phyloP scores from a whole-genome alignment of 2,797 vertebrate genomes.

The Varecia variegata region DNA sequence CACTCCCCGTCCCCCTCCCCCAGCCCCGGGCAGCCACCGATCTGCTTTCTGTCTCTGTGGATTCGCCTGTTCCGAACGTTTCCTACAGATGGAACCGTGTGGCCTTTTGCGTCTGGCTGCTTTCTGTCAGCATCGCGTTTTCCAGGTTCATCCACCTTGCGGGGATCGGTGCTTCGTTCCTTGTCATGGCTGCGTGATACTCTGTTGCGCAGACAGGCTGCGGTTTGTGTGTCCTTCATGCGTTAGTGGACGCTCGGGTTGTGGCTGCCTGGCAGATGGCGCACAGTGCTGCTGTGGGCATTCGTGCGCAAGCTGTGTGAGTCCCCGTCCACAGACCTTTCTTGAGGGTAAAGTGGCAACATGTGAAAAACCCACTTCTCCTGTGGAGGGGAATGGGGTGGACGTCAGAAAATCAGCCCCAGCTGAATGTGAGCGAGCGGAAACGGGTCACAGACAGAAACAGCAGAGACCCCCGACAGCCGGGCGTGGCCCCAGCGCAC shows the following conservation, averaged over 20 bases:
- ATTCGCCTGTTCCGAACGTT: accelerated
- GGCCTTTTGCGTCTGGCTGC: not conserved
- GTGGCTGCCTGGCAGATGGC: accelerated
- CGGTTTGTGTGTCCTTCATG: accelerated
- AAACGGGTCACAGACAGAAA: not conserved
- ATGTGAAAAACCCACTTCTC: not conserved
- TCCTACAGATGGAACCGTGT: too few relatives aligned
- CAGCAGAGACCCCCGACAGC: not conserved
- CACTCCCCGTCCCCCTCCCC: accelerated
- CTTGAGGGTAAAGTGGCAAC: too few relatives aligned
- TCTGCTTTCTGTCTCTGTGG: not conserved
- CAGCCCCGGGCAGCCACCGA: accelerated
- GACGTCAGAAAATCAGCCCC: not conserved
- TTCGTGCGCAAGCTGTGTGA: not conserved
- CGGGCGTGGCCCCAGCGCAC: not conserved
- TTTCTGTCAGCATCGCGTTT: not conserved
- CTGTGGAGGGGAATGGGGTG: not conserved
- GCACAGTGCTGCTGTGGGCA: not conserved
- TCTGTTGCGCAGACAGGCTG: accelerated
- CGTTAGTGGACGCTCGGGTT: accelerated
- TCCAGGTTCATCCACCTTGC: accelerated
- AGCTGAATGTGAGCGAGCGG: not conserved
- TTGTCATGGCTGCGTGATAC: accelerated
- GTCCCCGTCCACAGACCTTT: not conserved
- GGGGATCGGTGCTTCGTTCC: accelerated